These are phyloP conservation scores for Corella eumyota DNA, from an alignment of 23 tunicate species.

Conservation along the genomic window DNA sequence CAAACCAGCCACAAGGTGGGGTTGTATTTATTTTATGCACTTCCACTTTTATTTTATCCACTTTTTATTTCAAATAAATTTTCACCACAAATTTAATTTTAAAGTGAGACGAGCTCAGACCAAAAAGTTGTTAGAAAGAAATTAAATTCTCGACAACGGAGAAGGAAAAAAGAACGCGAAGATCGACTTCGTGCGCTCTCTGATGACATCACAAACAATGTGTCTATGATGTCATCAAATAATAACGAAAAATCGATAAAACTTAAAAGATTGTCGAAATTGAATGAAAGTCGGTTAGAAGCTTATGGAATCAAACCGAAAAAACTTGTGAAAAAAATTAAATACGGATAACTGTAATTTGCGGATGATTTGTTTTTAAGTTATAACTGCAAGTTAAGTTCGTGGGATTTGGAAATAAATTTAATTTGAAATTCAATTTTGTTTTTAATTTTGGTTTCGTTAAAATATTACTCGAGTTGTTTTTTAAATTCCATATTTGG, in stretches of 20 bases:
- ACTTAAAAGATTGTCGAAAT: slow-evolving; percentile 18
- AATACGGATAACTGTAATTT: slow-evolving; percentile 23
- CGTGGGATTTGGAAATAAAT: too few species aligned
- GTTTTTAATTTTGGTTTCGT: too few species aligned
- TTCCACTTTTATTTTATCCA: background rate
- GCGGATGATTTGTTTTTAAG: too few species aligned
- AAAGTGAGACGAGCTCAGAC: too few species aligned
- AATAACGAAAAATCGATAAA: slow-evolving; percentile 1
- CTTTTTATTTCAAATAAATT: too few species aligned
- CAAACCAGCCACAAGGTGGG: background rate
- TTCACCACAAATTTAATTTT: too few species aligned
- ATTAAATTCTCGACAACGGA: slow-evolving; percentile 46
- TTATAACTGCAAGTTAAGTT: too few species aligned
- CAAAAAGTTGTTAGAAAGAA: slow-evolving; percentile 25
- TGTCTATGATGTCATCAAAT: background rate
- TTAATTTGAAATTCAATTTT: too few species aligned
- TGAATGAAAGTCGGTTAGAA: slow-evolving; percentile 32
- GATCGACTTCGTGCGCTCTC: slow-evolving; percentile 6
- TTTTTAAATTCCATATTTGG: too few species aligned
- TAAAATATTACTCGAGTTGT: too few species aligned
- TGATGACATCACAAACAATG: background rate
- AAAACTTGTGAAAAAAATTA: slow-evolving; percentile 35
- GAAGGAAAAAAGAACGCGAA: slow-evolving; percentile 39
- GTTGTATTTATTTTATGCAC: background rate
- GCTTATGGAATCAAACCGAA: slow-evolving; percentile 77